Evolutionary conservation across 2,113 vertebrate genomes (phyloP), one percentile per base, ranked within the genome.

Genomic region (Pelvicachromis taeniatus): DNA sequence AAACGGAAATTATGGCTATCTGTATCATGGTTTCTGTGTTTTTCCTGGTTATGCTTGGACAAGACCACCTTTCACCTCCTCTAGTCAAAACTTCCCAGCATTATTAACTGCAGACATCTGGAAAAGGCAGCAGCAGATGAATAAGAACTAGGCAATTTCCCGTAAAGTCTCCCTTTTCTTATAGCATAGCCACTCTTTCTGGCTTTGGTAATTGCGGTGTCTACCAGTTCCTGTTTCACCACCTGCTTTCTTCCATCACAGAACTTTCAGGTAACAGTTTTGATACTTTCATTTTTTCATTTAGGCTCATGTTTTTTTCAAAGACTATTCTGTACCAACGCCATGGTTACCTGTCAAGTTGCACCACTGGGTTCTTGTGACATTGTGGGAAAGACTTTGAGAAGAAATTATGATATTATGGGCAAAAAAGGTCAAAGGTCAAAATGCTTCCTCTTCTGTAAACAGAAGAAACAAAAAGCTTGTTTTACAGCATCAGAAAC

Each of bases 141-240:
- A 29, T 45, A 45, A 26, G 16, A 45, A 16, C 0, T 0, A 16
- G n/a, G 40, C 0, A 17, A 73, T 19, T 73, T 73, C 40, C 40
- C 48, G 65, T 17, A 73, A 48, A 48, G 23, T 17, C 40, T 68
- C 23, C 9, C 65, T 29, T 73, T 17, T 73, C 40, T 73, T 48
- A 29, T 26, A 73, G n/a, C 1, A 48, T 9, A 48, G 5, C 40
- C 65, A 48, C 65, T 73, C 40, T 29, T 4, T 29, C 14, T 48
- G 40, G 35, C 3, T 73, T 26, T 48, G 65, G 40, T 73, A 45
- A 29, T 29, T 29, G 8, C 9, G 14, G 23, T 19, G 13, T 48
- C 40, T 48, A 40, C 5, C 40, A 29, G 40, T 48, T 48, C 65
- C 40, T 73, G n/a, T 73, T 73, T 73, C 8, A 73, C 23, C 9